phyloP scores from a whole-genome alignment of 2,797 vertebrate genomes.

The Catamblyrhynchus diadema region DNA sequence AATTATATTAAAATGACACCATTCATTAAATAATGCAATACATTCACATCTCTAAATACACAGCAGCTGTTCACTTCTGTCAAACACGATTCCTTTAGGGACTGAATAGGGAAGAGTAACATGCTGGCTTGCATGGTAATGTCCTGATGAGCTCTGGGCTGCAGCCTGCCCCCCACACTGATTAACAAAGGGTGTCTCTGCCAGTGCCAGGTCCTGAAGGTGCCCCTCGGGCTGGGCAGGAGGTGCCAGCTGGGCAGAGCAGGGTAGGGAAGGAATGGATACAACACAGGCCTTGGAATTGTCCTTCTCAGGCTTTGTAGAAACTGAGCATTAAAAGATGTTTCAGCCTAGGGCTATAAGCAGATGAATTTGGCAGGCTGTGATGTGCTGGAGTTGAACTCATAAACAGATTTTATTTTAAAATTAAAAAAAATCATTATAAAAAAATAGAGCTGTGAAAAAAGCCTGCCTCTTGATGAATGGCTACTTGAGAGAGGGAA shows the following conservation, averaged over 20 bases:
- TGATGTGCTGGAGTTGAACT: background rate
- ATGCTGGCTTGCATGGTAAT: slow-evolving; percentile 59
- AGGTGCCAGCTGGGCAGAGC: background rate
- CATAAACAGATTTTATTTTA: background rate
- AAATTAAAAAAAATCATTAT: background rate
- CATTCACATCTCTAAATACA: slow-evolving; percentile 66
- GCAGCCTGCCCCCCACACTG: background rate
- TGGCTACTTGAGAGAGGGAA: background rate
- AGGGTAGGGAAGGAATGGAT: background rate
- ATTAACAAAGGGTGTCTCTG: slow-evolving; percentile 7
- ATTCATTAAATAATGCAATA: slow-evolving; percentile 65
- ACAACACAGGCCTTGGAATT: background rate
- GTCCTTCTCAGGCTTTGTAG: background rate
- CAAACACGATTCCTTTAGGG: slow-evolving; percentile 55
- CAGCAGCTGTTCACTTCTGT: slow-evolving; percentile 68
- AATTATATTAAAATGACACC: slow-evolving; percentile 69
- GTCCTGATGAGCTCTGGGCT: background rate
- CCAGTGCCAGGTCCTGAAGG: background rate
- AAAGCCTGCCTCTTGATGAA: background rate
- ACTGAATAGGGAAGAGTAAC: slow-evolving; percentile 19
- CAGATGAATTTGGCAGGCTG: slow-evolving; percentile 9
- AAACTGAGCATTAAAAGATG: background rate
- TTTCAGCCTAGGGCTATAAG: background rate
- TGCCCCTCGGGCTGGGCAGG: background rate
- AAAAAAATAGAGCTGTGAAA: background rate